Percentiles rank a stretch among this genome's conserved stretches.
Evolutionary conservation across 2,113 vertebrate genomes (phyloP).

Genomic region (Crotalus tigris): DNA sequence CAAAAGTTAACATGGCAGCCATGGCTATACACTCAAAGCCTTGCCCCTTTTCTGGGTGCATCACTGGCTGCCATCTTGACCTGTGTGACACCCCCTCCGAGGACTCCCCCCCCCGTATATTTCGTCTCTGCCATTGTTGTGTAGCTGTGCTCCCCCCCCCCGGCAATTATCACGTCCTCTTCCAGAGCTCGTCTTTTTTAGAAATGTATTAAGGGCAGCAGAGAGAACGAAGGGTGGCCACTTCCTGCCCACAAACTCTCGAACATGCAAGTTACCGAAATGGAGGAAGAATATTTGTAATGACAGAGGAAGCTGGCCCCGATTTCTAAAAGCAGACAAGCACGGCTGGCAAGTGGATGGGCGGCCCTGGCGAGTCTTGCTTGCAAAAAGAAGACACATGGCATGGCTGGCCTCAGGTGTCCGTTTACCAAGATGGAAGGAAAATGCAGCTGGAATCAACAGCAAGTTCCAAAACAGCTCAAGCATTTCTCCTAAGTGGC

Average conservation of each 20-base stretch:
- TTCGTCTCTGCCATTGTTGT: background rate
- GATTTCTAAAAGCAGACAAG: background rate
- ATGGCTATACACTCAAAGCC: background rate
- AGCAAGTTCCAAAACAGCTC: background rate
- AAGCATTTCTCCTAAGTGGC: background rate
- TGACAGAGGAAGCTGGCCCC: background rate
- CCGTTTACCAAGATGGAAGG: background rate
- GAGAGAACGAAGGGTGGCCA: background rate
- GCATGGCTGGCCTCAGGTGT: background rate
- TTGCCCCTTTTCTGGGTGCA: background rate
- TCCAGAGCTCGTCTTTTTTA: background rate
- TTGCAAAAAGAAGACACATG: background rate
- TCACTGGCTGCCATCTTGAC: background rate
- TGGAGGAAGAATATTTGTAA: background rate
- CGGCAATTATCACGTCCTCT: background rate
- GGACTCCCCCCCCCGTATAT: background rate
- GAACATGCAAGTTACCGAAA: background rate
- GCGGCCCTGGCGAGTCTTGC: background rate
- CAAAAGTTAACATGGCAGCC: background rate
- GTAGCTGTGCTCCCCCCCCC: background rate
- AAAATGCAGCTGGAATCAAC: background rate
- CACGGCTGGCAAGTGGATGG: background rate
- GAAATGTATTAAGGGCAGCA: background rate
- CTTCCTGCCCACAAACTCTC: background rate
- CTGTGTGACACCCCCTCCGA: background rate